Percentiles rank a stretch among this genome's conserved stretches.
Conservation (phyloP, 2,113 vertebrate species). For the Pteruthius melanotis region DNA sequence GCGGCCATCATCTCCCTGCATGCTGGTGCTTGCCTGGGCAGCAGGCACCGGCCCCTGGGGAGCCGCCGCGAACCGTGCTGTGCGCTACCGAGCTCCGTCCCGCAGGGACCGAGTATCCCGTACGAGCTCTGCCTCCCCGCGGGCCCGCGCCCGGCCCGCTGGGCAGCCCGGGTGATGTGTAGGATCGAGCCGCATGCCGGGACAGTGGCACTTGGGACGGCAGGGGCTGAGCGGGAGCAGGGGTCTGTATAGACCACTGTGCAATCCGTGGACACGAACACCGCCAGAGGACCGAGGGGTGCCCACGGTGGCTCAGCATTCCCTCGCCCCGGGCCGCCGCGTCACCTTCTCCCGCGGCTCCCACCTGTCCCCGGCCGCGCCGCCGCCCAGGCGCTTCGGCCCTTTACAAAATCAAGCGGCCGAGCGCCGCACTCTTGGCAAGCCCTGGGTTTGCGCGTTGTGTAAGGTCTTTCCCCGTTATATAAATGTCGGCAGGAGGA, state of each 20-base stretch:
- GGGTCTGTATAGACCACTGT: not conserved
- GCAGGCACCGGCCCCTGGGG: too few species aligned
- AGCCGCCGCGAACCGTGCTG: not conserved
- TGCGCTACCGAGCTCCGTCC: not conserved
- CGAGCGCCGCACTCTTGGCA: not conserved
- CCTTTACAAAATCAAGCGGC: not conserved
- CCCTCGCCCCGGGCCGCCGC: too few species aligned
- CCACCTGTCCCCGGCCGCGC: not conserved
- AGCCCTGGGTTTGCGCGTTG: not conserved
- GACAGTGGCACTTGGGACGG: not conserved
- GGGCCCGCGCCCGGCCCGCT: not conserved
- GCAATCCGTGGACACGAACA: not conserved
- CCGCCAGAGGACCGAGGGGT: accelerated
- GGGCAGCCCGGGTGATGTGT: not conserved
- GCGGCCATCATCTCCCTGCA: not conserved
- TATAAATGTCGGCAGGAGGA: not conserved
- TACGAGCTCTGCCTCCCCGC: not conserved
- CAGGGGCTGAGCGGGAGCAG: not conserved
- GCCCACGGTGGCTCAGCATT: not conserved
- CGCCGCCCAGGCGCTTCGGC: not conserved
- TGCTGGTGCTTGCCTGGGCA: not conserved
- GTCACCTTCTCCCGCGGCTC: not conserved
- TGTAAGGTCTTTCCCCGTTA: not conserved
- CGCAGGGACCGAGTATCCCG: not conserved
- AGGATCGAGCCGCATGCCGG: not conserved